Evolutionary conservation across 2,888 invertebrate species (phyloP).

Genomic region (Leptura quadrifasciata): DNA sequence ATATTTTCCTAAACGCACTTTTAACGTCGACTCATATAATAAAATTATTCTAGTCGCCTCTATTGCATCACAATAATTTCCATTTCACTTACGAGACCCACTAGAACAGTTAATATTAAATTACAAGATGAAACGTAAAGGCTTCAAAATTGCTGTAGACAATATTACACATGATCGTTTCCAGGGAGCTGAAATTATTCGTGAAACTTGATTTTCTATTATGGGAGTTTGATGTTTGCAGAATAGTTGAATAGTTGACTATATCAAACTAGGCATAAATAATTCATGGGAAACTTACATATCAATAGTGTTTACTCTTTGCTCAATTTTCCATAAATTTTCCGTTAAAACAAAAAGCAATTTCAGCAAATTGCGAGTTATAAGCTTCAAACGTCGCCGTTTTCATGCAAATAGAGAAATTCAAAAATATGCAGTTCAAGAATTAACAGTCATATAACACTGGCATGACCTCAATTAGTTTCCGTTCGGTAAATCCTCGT

Average conservation of each 20-base stretch:
- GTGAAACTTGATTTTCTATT: constrained; percentile 9
- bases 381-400: constrained; percentile 19
- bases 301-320: constrained; percentile 40
- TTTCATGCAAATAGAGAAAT: constrained; percentile 9
- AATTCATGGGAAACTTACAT: constrained; percentile 38
- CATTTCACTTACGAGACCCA: not conserved
- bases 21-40: not conserved
- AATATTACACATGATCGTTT: constrained; percentile 3
- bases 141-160: not conserved
- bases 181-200: constrained; percentile 5
- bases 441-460: constrained; percentile 20
- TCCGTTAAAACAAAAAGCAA: constrained; percentile 27
- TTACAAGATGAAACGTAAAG: not conserved
- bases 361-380: constrained; percentile 25
- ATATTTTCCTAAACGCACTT: too few species aligned
- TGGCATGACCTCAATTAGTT: constrained; percentile 42
- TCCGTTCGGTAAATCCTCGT: constrained; percentile 33
- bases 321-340: constrained; percentile 30
- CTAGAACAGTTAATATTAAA: not conserved
- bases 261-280: constrained; percentile 36
- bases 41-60: not conserved
- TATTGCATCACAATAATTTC: not conserved
- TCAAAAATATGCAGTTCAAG: constrained; percentile 15
- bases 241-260: constrained; percentile 28
- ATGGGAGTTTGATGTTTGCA: constrained; percentile 21